Conservation (phyloP, 2,797 vertebrate species). For the Sus cebifrons region DNA sequence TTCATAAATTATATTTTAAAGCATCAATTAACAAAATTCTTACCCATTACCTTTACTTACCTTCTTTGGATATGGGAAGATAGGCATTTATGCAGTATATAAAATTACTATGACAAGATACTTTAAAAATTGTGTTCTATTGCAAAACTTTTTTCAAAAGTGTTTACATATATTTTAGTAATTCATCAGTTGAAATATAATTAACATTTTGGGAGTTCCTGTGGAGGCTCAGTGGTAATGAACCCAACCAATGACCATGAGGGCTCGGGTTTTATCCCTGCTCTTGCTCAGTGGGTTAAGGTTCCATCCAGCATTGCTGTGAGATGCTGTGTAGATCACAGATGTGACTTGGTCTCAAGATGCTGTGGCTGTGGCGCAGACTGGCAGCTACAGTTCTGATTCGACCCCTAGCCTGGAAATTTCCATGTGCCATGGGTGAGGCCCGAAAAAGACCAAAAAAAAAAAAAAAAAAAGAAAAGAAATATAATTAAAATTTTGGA, state of each 20-base stretch:
- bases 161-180: constrained; percentile 38
- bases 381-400: too few species aligned
- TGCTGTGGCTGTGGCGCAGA: too few species aligned
- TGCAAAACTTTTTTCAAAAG: not conserved
- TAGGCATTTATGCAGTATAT: constrained; percentile 21
- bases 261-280: too few species aligned
- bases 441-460: too few species aligned
- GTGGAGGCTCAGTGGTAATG: too few species aligned
- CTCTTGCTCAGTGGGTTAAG: too few species aligned
- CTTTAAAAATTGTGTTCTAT: not conserved
- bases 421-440: too few species aligned
- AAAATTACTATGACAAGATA: constrained; percentile 59
- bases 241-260: too few species aligned
- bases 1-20: constrained; percentile 56
- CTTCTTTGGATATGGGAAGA: constrained; percentile 19
- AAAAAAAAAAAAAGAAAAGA: not conserved
- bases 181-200: constrained; percentile 65
- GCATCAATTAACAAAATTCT: constrained; percentile 20
- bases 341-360: too few species aligned
- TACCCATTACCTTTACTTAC: constrained; percentile 16
- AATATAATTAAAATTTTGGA: constrained; percentile 62
- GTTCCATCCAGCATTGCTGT: too few species aligned
- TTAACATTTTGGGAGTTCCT: constrained; percentile 47
- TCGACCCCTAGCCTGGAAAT: too few species aligned
- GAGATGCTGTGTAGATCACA: too few species aligned